Conservation (phyloP, 2,888 invertebrate species). For the Labia minor region DNA sequence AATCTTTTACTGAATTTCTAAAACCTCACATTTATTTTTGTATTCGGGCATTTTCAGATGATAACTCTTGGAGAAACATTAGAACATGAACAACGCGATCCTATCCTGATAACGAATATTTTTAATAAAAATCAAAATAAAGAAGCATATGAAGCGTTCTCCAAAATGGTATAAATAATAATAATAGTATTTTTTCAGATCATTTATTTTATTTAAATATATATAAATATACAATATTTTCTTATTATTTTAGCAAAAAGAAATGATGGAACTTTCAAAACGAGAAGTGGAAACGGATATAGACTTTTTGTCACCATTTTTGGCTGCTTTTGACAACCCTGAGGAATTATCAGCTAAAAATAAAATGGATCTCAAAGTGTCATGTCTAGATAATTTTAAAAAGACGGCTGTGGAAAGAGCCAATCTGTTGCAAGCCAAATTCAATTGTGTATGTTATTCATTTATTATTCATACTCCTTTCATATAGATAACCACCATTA, state of each 20-base stretch:
- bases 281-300: conserved; percentile 51
- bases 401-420: conserved; percentile 50
- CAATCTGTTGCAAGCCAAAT: conserved; percentile 51
- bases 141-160: not conserved
- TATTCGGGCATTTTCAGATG: not conserved
- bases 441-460: conserved; percentile 53
- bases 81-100: not conserved
- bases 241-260: conserved; percentile 25
- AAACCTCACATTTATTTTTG: no score
- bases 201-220: no score
- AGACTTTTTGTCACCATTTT: conserved; percentile 53
- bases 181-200: no score
- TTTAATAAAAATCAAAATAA: not conserved
- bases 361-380: conserved; percentile 37
- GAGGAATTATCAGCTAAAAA: conserved; percentile 40
- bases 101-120: not conserved
- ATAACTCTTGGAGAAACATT: not conserved
- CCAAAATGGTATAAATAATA: not conserved
- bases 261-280: conserved; percentile 41
- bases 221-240: no score
- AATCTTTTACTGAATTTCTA: no score
- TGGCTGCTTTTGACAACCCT: conserved; percentile 37
- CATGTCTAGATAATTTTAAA: conserved; percentile 58
- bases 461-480: no score
- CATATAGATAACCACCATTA: no score